Evolutionary conservation across 2,113 vertebrate species (phyloP).

Genomic region (Callithrix jacchus): DNA sequence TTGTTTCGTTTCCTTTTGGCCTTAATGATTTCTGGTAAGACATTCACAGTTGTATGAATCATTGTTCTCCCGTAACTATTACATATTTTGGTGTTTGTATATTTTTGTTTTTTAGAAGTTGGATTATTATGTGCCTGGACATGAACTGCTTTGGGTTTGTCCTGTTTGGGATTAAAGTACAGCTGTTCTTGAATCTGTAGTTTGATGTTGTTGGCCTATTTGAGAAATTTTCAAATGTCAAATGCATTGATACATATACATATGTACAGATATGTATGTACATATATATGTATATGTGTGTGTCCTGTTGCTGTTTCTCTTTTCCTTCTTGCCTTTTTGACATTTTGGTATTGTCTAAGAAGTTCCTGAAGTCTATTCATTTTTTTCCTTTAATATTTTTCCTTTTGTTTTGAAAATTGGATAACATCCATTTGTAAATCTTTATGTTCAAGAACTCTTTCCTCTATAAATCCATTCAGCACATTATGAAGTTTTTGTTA

Average conservation of each 20-base stretch:
- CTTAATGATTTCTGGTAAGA: background rate
- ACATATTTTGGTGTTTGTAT: background rate
- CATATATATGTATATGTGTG: too few relatives aligned
- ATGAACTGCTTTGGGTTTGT: background rate
- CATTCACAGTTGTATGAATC: background rate
- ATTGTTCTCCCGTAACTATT: background rate
- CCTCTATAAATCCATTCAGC: background rate
- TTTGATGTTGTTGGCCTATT: background rate
- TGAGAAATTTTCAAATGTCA: background rate
- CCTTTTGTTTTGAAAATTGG: background rate
- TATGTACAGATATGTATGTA: background rate
- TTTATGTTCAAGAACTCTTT: background rate
- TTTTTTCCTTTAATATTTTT: background rate
- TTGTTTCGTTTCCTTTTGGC: background rate
- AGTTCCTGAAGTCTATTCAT: background rate
- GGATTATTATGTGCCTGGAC: background rate
- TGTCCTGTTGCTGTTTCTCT: background rate
- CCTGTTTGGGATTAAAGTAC: background rate
- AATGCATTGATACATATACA: background rate
- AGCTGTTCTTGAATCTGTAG: background rate
- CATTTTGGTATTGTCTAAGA: background rate
- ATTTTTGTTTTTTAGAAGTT: background rate
- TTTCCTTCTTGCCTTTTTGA: background rate
- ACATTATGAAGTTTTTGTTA: background rate
- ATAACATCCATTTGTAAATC: too few relatives aligned